phyloP scores from a whole-genome alignment of 2,113 vertebrate species.

The Alethe diademata region DNA sequence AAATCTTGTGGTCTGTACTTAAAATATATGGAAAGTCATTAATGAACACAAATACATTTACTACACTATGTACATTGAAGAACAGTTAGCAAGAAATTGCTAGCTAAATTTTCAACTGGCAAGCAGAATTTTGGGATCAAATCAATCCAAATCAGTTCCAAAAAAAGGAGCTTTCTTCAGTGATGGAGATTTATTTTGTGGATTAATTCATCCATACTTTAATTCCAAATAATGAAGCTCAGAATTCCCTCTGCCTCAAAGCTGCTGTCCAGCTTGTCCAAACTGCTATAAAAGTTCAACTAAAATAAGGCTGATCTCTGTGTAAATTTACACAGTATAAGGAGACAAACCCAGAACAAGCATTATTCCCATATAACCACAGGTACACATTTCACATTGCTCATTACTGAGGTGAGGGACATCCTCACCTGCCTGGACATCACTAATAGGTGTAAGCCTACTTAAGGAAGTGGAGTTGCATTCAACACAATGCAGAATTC shows the following conservation, averaged over 20 bases:
- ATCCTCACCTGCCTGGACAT: background rate
- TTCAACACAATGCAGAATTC: background rate
- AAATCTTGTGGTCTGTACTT: conserved; percentile 57
- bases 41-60: background rate
- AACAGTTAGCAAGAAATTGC: background rate
- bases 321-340: background rate
- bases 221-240: background rate
- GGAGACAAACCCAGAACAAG: background rate
- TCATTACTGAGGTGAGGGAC: background rate
- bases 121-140: background rate
- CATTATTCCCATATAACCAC: background rate
- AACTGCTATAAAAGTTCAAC: background rate
- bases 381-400: background rate
- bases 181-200: background rate
- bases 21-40: conserved; percentile 11
- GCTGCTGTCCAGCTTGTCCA: background rate
- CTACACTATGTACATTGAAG: background rate
- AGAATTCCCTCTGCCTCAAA: background rate
- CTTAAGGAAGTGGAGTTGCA: background rate
- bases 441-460: background rate
- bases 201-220: background rate
- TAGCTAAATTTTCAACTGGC: background rate
- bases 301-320: background rate
- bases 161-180: background rate
- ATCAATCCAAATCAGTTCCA: background rate